A percentile compares a stretch with the other conserved stretches of the same genome.
phyloP scores from a whole-genome alignment of 2,113 vertebrate species.

The Oceanodroma tethys region DNA sequence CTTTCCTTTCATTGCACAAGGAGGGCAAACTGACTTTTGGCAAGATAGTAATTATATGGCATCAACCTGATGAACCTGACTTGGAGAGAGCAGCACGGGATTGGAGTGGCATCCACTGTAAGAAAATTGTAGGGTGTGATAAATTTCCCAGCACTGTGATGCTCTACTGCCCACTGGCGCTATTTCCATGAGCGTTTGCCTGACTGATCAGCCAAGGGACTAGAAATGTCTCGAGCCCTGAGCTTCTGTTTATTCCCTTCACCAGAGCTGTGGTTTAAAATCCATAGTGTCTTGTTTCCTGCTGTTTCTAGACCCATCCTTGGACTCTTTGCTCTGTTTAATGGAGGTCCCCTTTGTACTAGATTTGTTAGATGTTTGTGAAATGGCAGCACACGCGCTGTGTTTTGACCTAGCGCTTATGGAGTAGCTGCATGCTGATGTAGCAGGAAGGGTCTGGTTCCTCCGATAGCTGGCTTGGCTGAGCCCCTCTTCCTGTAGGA shows the following conservation, averaged over 20 bases:
- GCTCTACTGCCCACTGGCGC: neutral
- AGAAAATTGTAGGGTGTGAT: neutral
- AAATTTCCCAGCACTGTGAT: neutral
- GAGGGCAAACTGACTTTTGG: neutral
- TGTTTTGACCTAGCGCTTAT: neutral
- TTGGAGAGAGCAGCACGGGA: neutral
- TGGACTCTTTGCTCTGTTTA: neutral
- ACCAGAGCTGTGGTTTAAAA: neutral
- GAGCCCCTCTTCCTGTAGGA: slow-evolving; percentile 52
- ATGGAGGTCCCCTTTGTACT: neutral
- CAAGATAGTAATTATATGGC: neutral
- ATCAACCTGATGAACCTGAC: neutral
- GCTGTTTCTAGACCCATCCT: neutral
- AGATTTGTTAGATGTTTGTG: neutral
- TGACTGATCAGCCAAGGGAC: neutral
- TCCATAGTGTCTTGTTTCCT: neutral
- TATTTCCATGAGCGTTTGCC: neutral
- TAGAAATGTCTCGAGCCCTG: neutral
- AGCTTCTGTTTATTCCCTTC: neutral
- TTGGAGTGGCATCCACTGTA: neutral
- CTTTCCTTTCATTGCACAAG: neutral
- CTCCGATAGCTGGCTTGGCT: slow-evolving; percentile 49
- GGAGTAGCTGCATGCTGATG: neutral
- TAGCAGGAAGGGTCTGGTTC: slow-evolving; percentile 71
- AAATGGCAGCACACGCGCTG: neutral